phyloP scores from a whole-genome alignment of 1,140 invertebrate species.

The Camponotus floridanus region DNA sequence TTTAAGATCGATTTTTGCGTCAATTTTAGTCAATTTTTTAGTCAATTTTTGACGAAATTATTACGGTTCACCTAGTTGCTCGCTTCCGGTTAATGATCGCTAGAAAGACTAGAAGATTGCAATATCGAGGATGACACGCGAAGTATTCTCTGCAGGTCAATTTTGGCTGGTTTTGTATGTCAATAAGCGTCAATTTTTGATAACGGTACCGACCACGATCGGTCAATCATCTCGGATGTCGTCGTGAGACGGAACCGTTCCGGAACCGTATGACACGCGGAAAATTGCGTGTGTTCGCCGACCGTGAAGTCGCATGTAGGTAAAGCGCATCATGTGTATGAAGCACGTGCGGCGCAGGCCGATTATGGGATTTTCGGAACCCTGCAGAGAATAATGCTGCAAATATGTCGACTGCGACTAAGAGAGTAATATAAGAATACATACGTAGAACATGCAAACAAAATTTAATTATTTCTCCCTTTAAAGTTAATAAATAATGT shows the following conservation, averaged over 20 bases:
- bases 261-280: slow-evolving; percentile 41
- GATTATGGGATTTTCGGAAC: slow-evolving; percentile 24
- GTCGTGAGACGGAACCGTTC: slow-evolving; percentile 69
- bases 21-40: neutral
- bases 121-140: slow-evolving; percentile 22
- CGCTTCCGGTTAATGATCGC: slow-evolving; percentile 8
- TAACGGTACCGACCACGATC: slow-evolving; percentile 72
- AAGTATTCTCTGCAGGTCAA: slow-evolving; percentile 33
- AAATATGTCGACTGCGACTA: neutral
- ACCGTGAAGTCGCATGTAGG: slow-evolving; percentile 59
- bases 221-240: slow-evolving; percentile 73
- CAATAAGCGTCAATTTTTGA: slow-evolving; percentile 72
- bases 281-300: slow-evolving; percentile 61
- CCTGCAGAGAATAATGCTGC: neutral
- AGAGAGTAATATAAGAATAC: neutral
- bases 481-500: neutral
- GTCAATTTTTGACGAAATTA: slow-evolving; percentile 3
- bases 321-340: slow-evolving; percentile 57
- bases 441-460: neutral
- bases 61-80: slow-evolving; percentile 10
- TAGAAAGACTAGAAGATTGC: neutral
- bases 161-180: slow-evolving; percentile 57
- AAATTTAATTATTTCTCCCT: neutral
- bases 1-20: slow-evolving; percentile 1
- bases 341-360: slow-evolving; percentile 57